A percentile compares a stretch with the other conserved stretches of the same genome.
phyloP scores from a whole-genome alignment of 2,888 invertebrate species.

The Anticlea derivata region DNA sequence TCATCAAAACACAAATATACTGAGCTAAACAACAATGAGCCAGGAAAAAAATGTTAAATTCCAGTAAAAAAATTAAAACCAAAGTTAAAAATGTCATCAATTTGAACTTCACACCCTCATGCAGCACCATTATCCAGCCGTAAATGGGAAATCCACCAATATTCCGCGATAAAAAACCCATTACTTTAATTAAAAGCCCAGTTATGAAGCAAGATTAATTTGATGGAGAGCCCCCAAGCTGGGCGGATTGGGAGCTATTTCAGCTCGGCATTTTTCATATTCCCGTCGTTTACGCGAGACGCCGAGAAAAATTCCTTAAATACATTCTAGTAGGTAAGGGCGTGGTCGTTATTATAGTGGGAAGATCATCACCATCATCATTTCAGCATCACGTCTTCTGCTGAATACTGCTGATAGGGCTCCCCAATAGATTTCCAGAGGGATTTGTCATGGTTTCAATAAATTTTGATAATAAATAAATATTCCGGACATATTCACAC shows the following conservation, averaged over 20 bases:
- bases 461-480: too few species aligned
- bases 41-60: too few species aligned
- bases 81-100: constrained; percentile 3
- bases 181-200: constrained; percentile 22
- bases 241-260: constrained; percentile 18
- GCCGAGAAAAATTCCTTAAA: constrained; percentile 38
- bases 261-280: constrained; percentile 29
- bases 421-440: too few species aligned
- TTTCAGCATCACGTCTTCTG: too few species aligned
- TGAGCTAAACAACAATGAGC: too few species aligned
- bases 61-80: background rate
- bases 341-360: constrained; percentile 22
- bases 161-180: constrained; percentile 11
- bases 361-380: background rate
- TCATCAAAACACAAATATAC: too few species aligned
- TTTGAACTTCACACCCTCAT: background rate
- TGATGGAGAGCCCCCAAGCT: constrained; percentile 16
- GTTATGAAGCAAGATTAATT: constrained; percentile 15
- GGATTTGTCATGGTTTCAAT: too few species aligned
- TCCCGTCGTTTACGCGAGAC: constrained; percentile 6
- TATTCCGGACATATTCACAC: too few species aligned
- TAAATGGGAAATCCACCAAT: constrained; percentile 8
- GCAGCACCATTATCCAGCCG: background rate
- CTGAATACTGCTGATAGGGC: too few species aligned
- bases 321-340: constrained; percentile 30